Evolutionary conservation across 2,888 invertebrate genomes (phyloP).

Genomic region (Tethea ocularis): DNA sequence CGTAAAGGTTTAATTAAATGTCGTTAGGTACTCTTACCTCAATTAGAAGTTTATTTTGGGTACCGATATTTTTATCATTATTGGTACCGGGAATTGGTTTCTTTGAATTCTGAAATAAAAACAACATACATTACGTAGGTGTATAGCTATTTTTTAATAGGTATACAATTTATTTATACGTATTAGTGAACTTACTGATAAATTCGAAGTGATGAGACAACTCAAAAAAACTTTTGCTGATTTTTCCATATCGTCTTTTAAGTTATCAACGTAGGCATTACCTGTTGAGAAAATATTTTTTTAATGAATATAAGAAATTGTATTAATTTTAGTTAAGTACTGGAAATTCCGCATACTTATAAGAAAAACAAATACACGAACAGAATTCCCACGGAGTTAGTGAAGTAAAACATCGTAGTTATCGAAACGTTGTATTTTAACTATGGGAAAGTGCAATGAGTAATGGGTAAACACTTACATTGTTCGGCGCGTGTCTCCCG

Average conservation of each 20-base stretch:
- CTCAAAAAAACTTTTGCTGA: constrained; percentile 40
- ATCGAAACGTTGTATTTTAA: neutral
- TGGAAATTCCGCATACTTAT: neutral
- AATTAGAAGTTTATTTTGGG: neutral
- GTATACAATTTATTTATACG: no score
- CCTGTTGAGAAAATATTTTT: constrained; percentile 18
- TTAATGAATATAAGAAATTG: no score
- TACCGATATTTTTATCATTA: neutral
- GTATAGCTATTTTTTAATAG: no score
- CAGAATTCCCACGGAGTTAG: constrained; percentile 5
- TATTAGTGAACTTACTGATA: constrained; percentile 23
- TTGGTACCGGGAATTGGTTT: neutral
- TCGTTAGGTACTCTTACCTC: neutral
- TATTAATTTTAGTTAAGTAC: no score
- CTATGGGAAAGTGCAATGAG: constrained; percentile 5
- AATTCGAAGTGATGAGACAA: constrained; percentile 35
- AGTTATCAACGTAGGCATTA: constrained; percentile 16
- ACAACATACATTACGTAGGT: no score
- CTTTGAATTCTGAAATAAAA: constrained; percentile 2
- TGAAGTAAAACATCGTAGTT: neutral
- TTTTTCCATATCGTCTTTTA: constrained; percentile 33
- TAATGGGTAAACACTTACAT: constrained; percentile 23
- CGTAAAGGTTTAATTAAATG: neutral
- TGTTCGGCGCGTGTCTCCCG: constrained; percentile 18
- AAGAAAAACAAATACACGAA: neutral